Percentiles rank a stretch among this genome's conserved stretches.
Evolutionary conservation across 2,113 vertebrate species (phyloP).

Genomic region (Ceyx margarethae): DNA sequence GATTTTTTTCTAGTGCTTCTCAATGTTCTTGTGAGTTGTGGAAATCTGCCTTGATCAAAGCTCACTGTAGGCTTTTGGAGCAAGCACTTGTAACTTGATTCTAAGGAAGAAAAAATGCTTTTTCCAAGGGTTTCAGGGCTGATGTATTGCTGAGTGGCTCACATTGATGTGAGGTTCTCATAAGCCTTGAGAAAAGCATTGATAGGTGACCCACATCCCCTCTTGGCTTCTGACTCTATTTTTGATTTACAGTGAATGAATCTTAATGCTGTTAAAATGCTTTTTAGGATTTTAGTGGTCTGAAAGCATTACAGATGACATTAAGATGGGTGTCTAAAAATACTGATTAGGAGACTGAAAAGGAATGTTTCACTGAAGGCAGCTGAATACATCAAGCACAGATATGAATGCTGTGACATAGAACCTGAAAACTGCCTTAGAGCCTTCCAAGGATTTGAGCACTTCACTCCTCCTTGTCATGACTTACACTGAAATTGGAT

Average conservation of each 20-base stretch:
- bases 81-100: neutral
- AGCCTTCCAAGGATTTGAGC: neutral
- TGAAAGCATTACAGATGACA: neutral
- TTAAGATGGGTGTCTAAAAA: constrained; percentile 1
- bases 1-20: neutral
- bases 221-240: constrained; percentile 1
- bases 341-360: neutral
- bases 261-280: neutral
- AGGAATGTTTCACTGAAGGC: neutral
- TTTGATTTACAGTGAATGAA: constrained; percentile 11
- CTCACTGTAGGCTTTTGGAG: neutral
- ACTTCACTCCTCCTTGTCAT: neutral
- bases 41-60: neutral
- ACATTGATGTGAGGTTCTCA: neutral
- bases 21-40: neutral
- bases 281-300: neutral
- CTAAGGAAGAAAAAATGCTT: neutral
- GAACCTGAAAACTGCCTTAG: neutral
- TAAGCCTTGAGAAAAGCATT: neutral
- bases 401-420: neutral
- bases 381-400: neutral
- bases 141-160: neutral
- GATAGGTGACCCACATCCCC: neutral
- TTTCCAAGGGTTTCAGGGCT: neutral
- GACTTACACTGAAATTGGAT: neutral